These are phyloP conservation scores for Drosophila varians DNA, from an alignment of 1,140 invertebrate species.

Conservation along the genomic window DNA sequence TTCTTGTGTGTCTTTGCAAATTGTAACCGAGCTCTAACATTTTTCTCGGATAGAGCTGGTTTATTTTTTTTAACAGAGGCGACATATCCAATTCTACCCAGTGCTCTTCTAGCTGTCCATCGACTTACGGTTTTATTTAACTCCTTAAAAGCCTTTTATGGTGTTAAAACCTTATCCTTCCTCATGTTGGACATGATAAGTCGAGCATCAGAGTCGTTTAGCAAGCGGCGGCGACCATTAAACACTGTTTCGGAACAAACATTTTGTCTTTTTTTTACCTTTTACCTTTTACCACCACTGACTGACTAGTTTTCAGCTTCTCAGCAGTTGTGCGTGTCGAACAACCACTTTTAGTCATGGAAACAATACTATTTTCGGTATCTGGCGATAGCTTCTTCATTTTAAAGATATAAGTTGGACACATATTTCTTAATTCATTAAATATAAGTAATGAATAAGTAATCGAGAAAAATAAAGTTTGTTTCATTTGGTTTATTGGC, in stretches of 20 bases:
- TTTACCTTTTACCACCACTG: slow-evolving; percentile 18
- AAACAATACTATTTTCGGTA: slow-evolving; percentile 19
- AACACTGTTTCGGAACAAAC: slow-evolving; percentile 8
- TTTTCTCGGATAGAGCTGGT: slow-evolving; percentile 14
- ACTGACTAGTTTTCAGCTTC: slow-evolving; percentile 15
- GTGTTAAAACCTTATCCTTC: too few relatives aligned
- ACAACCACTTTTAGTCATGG: slow-evolving; percentile 12
- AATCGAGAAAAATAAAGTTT: too few relatives aligned
- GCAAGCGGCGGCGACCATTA: slow-evolving; percentile 14
- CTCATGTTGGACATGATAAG: too few relatives aligned
- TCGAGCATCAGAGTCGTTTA: too few relatives aligned
- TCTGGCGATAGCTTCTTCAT: slow-evolving; percentile 14
- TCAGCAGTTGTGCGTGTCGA: slow-evolving; percentile 16
- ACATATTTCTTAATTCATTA: too few relatives aligned
- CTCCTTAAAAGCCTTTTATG: slow-evolving; percentile 9
- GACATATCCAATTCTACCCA: slow-evolving; percentile 15
- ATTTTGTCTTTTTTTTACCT: slow-evolving; percentile 20
- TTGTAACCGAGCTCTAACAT: slow-evolving; percentile 16
- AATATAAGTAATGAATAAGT: too few relatives aligned
- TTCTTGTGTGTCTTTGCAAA: slow-evolving; percentile 21
- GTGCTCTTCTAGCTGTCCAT: slow-evolving; percentile 23
- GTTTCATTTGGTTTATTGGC: too few relatives aligned
- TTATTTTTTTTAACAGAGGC: slow-evolving; percentile 24
- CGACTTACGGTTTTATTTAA: slow-evolving; percentile 20
- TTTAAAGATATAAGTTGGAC: too few relatives aligned